Evolutionary conservation across 2,888 invertebrate species (phyloP).

Genomic region (Seladonia tumulorum): DNA sequence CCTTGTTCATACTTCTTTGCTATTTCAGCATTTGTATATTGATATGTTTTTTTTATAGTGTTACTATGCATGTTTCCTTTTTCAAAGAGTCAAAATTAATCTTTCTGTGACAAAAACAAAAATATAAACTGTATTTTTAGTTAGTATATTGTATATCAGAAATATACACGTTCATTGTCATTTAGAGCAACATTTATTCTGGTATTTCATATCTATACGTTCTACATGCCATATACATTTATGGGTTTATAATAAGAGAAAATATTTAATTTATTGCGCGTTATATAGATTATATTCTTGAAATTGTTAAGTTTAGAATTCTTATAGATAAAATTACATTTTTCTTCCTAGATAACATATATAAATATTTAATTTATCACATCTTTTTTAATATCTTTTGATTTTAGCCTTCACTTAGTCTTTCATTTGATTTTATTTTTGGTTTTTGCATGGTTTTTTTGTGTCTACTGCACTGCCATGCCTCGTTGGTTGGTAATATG

Average conservation of each 20-base stretch:
- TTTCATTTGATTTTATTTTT: conserved; percentile 79
- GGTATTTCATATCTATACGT: not conserved
- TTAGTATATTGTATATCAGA: not conserved
- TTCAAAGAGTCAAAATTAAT: not conserved
- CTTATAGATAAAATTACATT: not conserved
- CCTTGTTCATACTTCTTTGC: conserved; percentile 39
- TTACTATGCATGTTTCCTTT: conserved; percentile 38
- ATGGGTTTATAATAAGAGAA: not conserved
- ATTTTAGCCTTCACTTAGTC: conserved; percentile 47
- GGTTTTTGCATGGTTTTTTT: conserved; percentile 84
- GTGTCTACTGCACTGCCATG: conserved; percentile 81
- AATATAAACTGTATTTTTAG: not conserved
- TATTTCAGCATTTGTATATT: conserved; percentile 46
- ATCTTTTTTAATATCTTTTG: conserved; percentile 36
- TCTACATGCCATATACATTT: not conserved
- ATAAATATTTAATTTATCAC: conserved; percentile 30
- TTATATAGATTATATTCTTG: conserved; percentile 13
- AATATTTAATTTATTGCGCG: not conserved
- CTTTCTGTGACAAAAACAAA: not conserved
- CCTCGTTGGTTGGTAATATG: conserved; percentile 80
- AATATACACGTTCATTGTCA: not conserved
- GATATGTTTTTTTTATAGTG: conserved; percentile 28
- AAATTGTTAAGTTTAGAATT: conserved; percentile 9
- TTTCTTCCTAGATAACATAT: conserved; percentile 6
- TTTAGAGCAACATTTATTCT: not conserved